Conservation (phyloP, 2,888 invertebrate genomes). For the Archaeoteleia sp. region DNA sequence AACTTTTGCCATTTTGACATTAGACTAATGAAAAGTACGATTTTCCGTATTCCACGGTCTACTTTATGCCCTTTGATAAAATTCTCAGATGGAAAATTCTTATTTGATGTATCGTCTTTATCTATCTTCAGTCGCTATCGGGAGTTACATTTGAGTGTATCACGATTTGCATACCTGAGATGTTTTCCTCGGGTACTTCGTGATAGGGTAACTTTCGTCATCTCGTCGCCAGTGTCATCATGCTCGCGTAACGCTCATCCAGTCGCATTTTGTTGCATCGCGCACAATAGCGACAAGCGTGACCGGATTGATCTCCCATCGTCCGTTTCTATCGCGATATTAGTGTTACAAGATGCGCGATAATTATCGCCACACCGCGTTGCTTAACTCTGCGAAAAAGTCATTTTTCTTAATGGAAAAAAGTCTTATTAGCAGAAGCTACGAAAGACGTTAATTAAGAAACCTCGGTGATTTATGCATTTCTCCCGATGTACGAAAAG, state of each 20-base stretch:
- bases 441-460: too few species aligned
- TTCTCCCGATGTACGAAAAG: too few species aligned
- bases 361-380: constrained; percentile 7
- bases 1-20: too few species aligned
- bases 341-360: constrained; percentile 12
- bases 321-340: constrained; percentile 8
- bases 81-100: background rate
- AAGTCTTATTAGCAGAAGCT: too few species aligned
- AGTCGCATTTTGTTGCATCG: constrained; percentile 12
- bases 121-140: background rate
- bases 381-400: too few species aligned
- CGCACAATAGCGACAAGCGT: constrained; percentile 7
- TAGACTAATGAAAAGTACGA: too few species aligned
- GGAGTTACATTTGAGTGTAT: constrained; percentile 3
- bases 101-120: background rate
- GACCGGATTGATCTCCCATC: background rate
- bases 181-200: background rate
- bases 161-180: background rate
- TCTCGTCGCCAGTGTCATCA: background rate
- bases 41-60: too few species aligned
- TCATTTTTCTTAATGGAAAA: too few species aligned
- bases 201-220: constrained; percentile 15
- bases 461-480: too few species aligned
- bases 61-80: background rate
- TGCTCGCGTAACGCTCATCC: constrained; percentile 10